Evolutionary conservation across 1,140 invertebrate species (phyloP).

Genomic region (Hesperophylax magnus): DNA sequence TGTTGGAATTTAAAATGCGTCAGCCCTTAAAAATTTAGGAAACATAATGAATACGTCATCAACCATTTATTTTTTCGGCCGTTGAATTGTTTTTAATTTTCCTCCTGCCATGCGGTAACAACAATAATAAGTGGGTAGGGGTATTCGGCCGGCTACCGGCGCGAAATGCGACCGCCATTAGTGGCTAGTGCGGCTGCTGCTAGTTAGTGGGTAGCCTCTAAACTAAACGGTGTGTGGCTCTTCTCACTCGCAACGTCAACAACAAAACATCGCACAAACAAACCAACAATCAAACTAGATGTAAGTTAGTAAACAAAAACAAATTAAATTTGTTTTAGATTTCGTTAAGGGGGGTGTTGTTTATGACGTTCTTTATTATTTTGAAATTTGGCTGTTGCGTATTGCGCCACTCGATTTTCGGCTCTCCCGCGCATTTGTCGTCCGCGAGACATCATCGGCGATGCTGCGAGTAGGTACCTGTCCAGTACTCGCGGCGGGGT

Average conservation of each 20-base stretch:
- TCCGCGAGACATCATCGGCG: neutral
- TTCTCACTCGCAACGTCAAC: neutral
- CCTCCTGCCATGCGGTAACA: no score
- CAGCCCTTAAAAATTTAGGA: no score
- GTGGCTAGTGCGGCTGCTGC: no score
- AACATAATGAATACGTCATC: no score
- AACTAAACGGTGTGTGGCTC: neutral
- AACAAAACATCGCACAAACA: neutral
- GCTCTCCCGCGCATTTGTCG: slow-evolving; percentile 1
- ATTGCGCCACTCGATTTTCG: neutral
- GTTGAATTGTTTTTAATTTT: no score
- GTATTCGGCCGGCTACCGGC: neutral
- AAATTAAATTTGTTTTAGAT: no score
- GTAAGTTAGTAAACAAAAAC: no score
- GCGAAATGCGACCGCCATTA: neutral
- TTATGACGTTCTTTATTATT: no score
- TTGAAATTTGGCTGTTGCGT: no score
- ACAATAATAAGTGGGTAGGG: neutral
- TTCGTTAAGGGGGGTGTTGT: no score
- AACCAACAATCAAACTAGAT: neutral
- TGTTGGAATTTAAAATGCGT: no score
- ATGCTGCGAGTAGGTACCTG: neutral
- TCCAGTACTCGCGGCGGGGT: neutral
- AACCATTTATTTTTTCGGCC: no score
- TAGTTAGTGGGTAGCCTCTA: slow-evolving; percentile 9